These are phyloP conservation scores for Xyrauchen texanus DNA, from an alignment of 2,113 vertebrate genomes.

Conservation along the genomic window DNA sequence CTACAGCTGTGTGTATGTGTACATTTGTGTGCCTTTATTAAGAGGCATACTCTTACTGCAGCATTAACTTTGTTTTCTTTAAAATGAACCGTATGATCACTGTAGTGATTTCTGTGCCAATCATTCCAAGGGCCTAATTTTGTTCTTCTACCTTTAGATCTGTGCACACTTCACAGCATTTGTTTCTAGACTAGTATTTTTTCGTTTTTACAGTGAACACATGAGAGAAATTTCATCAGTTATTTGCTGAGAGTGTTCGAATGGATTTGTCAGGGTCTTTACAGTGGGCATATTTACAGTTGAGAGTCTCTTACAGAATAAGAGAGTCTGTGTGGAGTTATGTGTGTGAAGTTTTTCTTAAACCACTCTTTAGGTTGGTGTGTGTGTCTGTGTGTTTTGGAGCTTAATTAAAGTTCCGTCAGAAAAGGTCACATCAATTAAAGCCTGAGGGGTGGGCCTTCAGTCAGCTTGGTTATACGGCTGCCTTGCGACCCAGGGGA, in stretches of 20 bases:
- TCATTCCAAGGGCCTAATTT: too few species aligned
- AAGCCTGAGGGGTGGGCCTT: conserved; percentile 70
- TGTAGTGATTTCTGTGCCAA: neutral
- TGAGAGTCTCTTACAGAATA: conserved; percentile 4
- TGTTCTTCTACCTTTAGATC: too few species aligned
- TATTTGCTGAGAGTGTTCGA: neutral
- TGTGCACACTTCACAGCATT: too few species aligned
- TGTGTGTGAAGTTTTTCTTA: conserved; percentile 7
- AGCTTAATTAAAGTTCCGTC: conserved; percentile 79
- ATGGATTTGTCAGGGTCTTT: neutral
- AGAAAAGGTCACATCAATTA: conserved; percentile 85
- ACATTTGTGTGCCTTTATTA: conserved; percentile 14
- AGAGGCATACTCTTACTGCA: neutral
- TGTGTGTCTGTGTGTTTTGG: conserved; percentile 32
- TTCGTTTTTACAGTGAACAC: too few species aligned
- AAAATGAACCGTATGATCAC: neutral
- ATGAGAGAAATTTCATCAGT: neutral
- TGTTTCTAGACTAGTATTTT: neutral
- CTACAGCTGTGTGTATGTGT: conserved; percentile 28
- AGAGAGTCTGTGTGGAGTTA: conserved; percentile 7
- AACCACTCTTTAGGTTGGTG: conserved; percentile 8
- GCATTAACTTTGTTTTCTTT: neutral
- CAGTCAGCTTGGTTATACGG: conserved; percentile 74
- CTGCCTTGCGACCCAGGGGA: conserved; percentile 67
- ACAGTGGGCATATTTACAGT: conserved; percentile 16